Base-by-base conservation (phyloP, 2,888 invertebrate genomes). In the Celastrina argiolus region DNA sequence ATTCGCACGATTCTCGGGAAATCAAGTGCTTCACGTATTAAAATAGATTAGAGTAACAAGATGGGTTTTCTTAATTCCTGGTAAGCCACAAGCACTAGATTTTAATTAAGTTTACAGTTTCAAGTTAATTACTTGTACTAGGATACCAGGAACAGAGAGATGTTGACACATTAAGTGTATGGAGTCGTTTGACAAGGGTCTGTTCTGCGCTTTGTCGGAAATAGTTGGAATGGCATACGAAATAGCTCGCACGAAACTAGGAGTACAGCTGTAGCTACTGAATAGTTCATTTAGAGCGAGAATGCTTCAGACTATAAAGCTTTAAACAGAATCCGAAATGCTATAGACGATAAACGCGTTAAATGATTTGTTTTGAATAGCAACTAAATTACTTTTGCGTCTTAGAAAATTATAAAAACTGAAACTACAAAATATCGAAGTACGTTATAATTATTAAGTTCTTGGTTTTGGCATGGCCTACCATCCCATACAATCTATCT, bases 151-250 rank as follows among this genome's bases (percentile, higher is more conserved):
- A 22, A 26, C 51, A 51, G 22, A 26, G 6, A 61, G 61, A 36
- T 36, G 61, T 61, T 61, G 39, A 10, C 61, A 61, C 36, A 61
- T 61, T 61, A 59, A 59, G 34, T 59, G 36, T 36, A 61, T 61
- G 36, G 34, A 36, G 34, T 61, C 18, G 61, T 61, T 61, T 61
- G 61, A 61, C 61, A 61, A 61, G 61, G 36, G 39, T 39, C 18
- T 16, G 61, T 61, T 31, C 16, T 4, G 5, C 18, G 18, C 61
- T 61, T 61, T 22, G 34, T 36, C 18, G 22, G 39, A 34, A 61
- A 36, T 39, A 61, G 5, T 61, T 61, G 36, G 22, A 22, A 51
- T 51, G 18, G 45, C 16, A 18, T 26, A 51, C 51, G 22, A 51
- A 51, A 51, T 51, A 51, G 22, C 22, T 22, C 5, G 31, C 7